Evolutionary conservation across 2,888 invertebrate genomes (phyloP).

Genomic region (Taphrorychus bicolor): DNA sequence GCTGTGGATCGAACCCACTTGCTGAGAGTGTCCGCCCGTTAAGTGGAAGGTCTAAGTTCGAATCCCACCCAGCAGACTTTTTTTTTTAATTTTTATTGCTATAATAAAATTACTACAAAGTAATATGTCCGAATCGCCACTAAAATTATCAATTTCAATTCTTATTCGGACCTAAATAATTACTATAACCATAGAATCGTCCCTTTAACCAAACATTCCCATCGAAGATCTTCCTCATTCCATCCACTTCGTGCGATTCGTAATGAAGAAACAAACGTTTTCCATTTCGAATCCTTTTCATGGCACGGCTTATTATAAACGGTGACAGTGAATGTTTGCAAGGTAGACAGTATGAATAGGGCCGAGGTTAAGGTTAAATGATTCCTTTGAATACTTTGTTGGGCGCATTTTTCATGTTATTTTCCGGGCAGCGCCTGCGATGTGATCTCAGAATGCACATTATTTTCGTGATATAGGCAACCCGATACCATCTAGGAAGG

Average conservation of each 20-base stretch:
- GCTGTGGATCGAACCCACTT: no score
- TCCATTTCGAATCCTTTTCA: constrained; percentile 23
- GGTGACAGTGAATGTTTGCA: constrained; percentile 33
- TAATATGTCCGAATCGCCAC: no score
- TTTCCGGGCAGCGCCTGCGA: constrained; percentile 10
- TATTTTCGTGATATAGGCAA: no score
- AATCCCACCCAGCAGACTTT: no score
- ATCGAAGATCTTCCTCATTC: constrained; percentile 2
- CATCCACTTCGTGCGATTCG: constrained; percentile 23
- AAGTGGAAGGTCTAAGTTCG: no score
- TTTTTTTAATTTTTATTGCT: no score
- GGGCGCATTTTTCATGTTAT: constrained; percentile 15
- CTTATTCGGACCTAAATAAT: no score
- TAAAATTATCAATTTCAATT: no score
- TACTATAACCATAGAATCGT: no score
- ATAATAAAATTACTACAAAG: no score
- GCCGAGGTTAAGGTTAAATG: constrained; percentile 32
- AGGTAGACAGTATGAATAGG: constrained; percentile 31
- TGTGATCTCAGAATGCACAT: constrained; percentile 3
- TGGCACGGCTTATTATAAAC: constrained; percentile 23
- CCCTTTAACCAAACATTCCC: neutral
- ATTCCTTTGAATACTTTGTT: constrained; percentile 25
- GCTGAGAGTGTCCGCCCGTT: no score
- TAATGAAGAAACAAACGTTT: constrained; percentile 31
- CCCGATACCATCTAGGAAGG: neutral